Percentiles rank a stretch among this genome's conserved stretches.
Evolutionary conservation across 2,113 vertebrate species (phyloP).

Genomic region (Thinocorus orbignyianus): DNA sequence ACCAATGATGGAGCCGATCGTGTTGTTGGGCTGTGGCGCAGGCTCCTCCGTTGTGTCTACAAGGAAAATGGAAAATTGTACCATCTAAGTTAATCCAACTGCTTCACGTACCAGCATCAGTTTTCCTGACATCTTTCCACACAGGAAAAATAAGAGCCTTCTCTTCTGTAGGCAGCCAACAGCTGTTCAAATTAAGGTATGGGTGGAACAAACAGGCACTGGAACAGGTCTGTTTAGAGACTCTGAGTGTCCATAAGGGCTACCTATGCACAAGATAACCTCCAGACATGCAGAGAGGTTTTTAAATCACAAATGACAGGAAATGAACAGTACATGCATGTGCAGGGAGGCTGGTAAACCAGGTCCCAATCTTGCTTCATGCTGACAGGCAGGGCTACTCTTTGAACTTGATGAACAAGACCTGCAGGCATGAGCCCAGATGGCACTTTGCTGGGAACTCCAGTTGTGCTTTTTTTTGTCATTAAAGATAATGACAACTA

Average conservation of each 20-base stretch:
- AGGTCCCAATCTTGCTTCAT: background rate
- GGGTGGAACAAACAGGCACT: background rate
- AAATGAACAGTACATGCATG: background rate
- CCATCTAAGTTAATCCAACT: background rate
- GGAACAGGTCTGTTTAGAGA: background rate
- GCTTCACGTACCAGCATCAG: background rate
- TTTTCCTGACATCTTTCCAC: background rate
- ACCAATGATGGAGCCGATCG: constrained; percentile 91
- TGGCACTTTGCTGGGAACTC: background rate
- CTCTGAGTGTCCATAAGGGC: background rate
- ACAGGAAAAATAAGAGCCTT: background rate
- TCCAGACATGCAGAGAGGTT: background rate
- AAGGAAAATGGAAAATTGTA: background rate
- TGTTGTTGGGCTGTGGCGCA: constrained; percentile 86
- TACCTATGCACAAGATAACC: background rate
- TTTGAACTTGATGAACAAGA: background rate
- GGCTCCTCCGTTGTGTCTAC: constrained; percentile 93
- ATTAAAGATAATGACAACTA: background rate
- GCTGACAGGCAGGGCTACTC: background rate
- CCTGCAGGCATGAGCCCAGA: background rate
- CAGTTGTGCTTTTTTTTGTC: background rate
- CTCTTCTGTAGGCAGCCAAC: background rate
- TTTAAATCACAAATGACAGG: background rate
- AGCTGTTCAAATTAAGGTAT: background rate
- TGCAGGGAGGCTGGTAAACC: background rate